Evolutionary conservation across 2,888 invertebrate species (phyloP).

Genomic region (Drosophila emarginata): DNA sequence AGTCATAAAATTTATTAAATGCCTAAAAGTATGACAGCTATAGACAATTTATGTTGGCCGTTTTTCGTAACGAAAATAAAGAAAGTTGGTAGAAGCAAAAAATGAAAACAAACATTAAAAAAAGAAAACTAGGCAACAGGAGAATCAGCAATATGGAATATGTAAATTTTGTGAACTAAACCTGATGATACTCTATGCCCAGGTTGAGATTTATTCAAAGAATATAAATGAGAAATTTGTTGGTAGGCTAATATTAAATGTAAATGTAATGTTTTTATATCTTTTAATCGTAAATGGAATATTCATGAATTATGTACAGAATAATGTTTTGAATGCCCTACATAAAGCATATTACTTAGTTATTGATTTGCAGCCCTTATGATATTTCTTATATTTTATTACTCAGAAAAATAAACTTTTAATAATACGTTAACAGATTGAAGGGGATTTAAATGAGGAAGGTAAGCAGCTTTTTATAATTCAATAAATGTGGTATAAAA

Average conservation of each 20-base stretch:
- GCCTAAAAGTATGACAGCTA: conserved; percentile 75
- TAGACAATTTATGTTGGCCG: conserved; percentile 64
- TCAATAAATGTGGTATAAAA: too few species aligned
- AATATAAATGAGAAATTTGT: not conserved
- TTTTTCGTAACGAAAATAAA: conserved; percentile 1
- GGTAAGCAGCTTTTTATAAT: too few species aligned
- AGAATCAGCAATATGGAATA: not conserved
- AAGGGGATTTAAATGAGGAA: too few species aligned
- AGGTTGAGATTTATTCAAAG: not conserved
- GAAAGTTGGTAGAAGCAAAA: conserved; percentile 18
- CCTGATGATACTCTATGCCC: not conserved
- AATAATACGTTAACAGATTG: too few species aligned
- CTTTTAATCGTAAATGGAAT: not conserved
- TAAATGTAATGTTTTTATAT: not conserved
- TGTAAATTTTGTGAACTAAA: conserved; percentile 8
- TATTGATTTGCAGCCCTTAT: not conserved
- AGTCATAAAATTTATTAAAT: conserved; percentile 76
- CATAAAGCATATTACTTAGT: not conserved
- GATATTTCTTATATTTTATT: too few species aligned
- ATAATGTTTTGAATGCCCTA: not conserved
- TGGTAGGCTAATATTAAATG: not conserved
- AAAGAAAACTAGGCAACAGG: conserved; percentile 30
- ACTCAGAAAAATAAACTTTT: too few species aligned
- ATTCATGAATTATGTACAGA: not conserved
- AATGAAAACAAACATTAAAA: conserved; percentile 14